These are phyloP conservation scores for Stegostoma tigrinum DNA, from an alignment of 2,113 vertebrate species.

Conservation along the genomic window DNA sequence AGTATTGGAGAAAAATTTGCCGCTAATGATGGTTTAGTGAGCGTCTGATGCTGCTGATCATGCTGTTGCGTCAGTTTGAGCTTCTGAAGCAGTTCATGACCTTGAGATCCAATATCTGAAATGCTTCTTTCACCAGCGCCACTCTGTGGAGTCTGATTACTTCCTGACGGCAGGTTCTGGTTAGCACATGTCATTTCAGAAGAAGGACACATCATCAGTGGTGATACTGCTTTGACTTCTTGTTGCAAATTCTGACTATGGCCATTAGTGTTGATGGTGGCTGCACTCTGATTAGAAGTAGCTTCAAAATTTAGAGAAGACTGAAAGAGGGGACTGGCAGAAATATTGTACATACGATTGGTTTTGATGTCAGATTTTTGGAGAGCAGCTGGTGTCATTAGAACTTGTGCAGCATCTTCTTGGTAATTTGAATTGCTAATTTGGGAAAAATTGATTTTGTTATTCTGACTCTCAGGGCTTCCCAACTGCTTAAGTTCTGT, in stretches of 20 bases:
- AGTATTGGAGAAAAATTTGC: constrained; percentile 71
- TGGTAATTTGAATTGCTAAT: constrained; percentile 44
- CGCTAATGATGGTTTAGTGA: constrained; percentile 65
- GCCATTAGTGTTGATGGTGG: constrained; percentile 52
- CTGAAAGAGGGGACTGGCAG: constrained; percentile 66
- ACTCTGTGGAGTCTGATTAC: constrained; percentile 50
- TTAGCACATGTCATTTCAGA: constrained; percentile 53
- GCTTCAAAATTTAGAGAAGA: constrained; percentile 58
- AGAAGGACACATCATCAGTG: constrained; percentile 60
- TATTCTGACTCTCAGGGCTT: constrained; percentile 53
- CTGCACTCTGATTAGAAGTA: constrained; percentile 50
- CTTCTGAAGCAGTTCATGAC: constrained; percentile 69
- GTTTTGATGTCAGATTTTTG: constrained; percentile 58
- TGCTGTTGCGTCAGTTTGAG: constrained; percentile 70
- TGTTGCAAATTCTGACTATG: constrained; percentile 60
- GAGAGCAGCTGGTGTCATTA: constrained; percentile 61
- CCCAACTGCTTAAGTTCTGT: constrained; percentile 54
- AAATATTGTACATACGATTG: constrained; percentile 54
- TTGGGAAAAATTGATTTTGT: constrained; percentile 47
- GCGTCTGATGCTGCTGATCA: constrained; percentile 59
- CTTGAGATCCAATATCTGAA: constrained; percentile 55
- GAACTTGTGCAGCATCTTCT: constrained; percentile 50
- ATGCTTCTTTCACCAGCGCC: constrained; percentile 47
- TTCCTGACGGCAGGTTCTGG: constrained; percentile 47
- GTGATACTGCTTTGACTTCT: constrained; percentile 62